Base-by-base conservation (phyloP, 2,113 vertebrate species). In the Callipepla californica region DNA sequence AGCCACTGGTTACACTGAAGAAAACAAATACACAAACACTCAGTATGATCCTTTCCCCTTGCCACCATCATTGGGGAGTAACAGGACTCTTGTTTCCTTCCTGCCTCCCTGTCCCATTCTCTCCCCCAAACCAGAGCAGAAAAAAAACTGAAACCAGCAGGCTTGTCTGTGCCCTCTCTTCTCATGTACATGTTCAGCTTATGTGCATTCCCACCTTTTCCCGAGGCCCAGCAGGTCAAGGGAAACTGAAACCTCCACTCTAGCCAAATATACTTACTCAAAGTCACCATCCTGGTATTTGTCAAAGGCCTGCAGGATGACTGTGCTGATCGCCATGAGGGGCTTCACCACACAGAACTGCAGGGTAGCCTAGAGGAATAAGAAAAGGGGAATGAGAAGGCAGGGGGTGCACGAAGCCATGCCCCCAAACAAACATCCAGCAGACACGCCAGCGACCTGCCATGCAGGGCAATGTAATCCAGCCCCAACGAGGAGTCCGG, bases 321-420 rank as follows among this genome's bases (percentile, higher is more conserved):
- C 99, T 0, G 99, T 99, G 96, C 98, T 98, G 91, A 99, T 96
- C 0, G 99, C 99, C 99, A 99, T 99, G 94, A 99, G 98, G 1
- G 99, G 99, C 94, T 99, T 99, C 91, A 99, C 99, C 93, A 99
- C 99, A 26, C 99, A 99, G 96, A 99, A 99, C 97, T 99, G 99
- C 80, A 99, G 97, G 22, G 99, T 99, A 25, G 99, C 99, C 99
- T 99, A 95, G n/a, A 36, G 16, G 30, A 75, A 59, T 1, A 7
- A 93, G 57, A 77, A 28, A 48, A n/a, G 18, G 66, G 28, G 48
- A 73, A 48, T 65, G 45, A 66, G 85, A 82, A 47, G 51, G 11
- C 70, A 67, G 48, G 19, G 40, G 28, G 20, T 25, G 6, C 26
- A 55, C 62, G 28, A 55, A 38, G 55, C 69, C 47, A 42, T 36